Evolutionary conservation across 2,113 vertebrate species (phyloP), one percentile per base, ranked within the genome.

Genomic region (Octodon degus): DNA sequence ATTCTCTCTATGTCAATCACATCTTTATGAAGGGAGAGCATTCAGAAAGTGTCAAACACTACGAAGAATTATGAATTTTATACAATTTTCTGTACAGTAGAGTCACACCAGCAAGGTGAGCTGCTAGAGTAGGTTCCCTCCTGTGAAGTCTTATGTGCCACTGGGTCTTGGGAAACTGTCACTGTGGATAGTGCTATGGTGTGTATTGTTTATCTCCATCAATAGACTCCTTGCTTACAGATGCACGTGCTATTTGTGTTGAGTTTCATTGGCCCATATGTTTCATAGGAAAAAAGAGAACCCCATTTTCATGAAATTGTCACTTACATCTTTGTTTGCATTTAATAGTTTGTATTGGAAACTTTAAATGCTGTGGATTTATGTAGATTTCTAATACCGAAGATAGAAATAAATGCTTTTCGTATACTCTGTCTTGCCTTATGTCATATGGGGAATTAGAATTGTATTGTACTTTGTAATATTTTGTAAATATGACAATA

Each of bases 401-500:
- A 98, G 97, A 98, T 93, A 94, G 93, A 93, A 93, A 88, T 95
- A 77, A 92, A 32, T 82, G 92, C 96, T 95, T 83, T 79, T 67
- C 85, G 70, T 76, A 30, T 81, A 83, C 90, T 96, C 94, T 96
- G 96, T 97, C 96, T 96, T 94, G 77, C 87, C 1, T 84, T 74
- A 30, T 96, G 95, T 93, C 68, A 97, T 89, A 92, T 37, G 82
- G 50, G 93, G 82, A 96, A 65, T 86, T 96, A 80, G 77, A 92
- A 68, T 92, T 92, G 40, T 89, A 25, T 97, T 90, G 97, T 74
- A 60, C 72, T 94, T 96, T 97, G 97, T 97, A 98, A 96, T 92
- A 97, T 97, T 97, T 96, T 97, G 97, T 97, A 97, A 96, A 97
- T 98, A 98, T 98, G 97, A 97, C 92, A 74, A 97, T 97, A 98